Evolutionary conservation across 2,888 invertebrate species (phyloP).

Genomic region (Autographa pulchrina): DNA sequence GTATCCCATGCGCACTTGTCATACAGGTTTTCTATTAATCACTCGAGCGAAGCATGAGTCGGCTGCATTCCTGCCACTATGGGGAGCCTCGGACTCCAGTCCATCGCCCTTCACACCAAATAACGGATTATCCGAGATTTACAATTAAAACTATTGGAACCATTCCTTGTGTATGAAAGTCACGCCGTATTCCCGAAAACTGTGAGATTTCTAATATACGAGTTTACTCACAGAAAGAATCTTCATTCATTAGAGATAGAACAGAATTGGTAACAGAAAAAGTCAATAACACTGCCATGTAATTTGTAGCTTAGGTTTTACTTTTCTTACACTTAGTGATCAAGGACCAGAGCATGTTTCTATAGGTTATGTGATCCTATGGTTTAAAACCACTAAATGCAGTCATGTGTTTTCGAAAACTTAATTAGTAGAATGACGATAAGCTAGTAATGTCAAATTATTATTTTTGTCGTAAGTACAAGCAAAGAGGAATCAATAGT

Average conservation of each 20-base stretch:
- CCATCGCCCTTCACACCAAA: conserved; percentile 38
- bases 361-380: no score
- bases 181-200: not conserved
- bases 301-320: no score
- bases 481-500: no score
- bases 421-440: no score
- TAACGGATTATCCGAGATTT: conserved; percentile 28
- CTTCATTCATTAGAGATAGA: not conserved
- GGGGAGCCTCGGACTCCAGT: conserved; percentile 57
- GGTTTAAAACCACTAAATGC: no score
- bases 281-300: no score
- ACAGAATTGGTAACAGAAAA: no score
- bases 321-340: no score
- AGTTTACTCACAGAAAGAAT: not conserved
- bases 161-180: not conserved
- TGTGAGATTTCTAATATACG: not conserved
- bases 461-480: no score
- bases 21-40: conserved; percentile 80
- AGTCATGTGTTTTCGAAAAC: no score
- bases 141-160: conserved; percentile 11
- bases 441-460: no score
- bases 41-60: conserved; percentile 66
- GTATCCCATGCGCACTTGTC: conserved; percentile 56
- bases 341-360: no score
- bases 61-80: conserved; percentile 78